Evolutionary conservation across 2,888 invertebrate genomes (phyloP).

Genomic region (Acronicta alni): DNA sequence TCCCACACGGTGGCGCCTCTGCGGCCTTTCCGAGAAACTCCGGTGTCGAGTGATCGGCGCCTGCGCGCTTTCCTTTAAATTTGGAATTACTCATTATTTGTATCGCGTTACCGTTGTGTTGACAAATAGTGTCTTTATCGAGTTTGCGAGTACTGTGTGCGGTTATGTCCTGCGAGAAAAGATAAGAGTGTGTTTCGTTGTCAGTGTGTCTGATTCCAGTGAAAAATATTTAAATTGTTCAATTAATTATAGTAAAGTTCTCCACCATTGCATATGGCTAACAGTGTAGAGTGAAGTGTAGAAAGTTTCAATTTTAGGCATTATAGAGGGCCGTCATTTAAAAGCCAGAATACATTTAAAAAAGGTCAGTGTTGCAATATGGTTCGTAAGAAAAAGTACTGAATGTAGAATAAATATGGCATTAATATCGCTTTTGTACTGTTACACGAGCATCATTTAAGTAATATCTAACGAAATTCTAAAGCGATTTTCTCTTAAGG

Average conservation of each 20-base stretch:
- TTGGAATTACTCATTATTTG: conserved; percentile 71
- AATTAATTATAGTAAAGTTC: not conserved
- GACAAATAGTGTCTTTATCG: conserved; percentile 50
- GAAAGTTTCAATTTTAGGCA: not conserved
- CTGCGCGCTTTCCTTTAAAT: conserved; percentile 77
- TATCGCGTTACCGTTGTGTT: conserved; percentile 52
- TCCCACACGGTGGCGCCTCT: conserved; percentile 79
- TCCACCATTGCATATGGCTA: not conserved
- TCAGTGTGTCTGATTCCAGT: not conserved
- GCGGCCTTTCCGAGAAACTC: conserved; percentile 71
- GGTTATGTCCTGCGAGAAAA: conserved; percentile 20
- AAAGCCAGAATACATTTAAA: not conserved
- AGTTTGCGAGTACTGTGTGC: conserved; percentile 25
- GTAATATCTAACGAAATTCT: too few relatives aligned
- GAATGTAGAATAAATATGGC: not conserved
- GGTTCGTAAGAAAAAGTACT: not conserved
- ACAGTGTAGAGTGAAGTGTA: conserved; percentile 1
- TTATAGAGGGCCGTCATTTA: not conserved
- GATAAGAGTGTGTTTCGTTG: conserved; percentile 12
- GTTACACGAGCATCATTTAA: too few relatives aligned
- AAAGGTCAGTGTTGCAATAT: not conserved
- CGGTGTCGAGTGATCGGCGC: conserved; percentile 66
- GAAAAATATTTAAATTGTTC: not conserved
- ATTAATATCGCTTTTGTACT: too few relatives aligned
- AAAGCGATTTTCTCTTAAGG: too few relatives aligned